Evolutionary conservation across 2,113 vertebrate species (phyloP).

Genomic region (Esox niger): DNA sequence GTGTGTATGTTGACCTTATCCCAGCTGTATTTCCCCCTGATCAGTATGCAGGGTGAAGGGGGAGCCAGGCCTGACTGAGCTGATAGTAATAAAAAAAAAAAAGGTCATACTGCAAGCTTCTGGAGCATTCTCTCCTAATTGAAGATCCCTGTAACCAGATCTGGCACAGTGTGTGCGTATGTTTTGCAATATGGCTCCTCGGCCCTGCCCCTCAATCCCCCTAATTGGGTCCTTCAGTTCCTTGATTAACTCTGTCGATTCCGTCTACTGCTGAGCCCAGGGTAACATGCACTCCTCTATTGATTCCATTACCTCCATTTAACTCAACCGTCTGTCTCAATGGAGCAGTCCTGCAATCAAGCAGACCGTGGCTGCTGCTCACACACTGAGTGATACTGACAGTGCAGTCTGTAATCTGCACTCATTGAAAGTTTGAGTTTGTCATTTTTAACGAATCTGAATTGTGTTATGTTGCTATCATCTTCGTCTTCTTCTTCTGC

Average conservation of each 20-base stretch:
- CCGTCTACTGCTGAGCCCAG: slow-evolving; percentile 48
- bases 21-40: slow-evolving; percentile 69
- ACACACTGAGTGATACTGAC: background rate
- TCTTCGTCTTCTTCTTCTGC: too few species aligned
- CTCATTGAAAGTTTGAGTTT: background rate
- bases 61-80: slow-evolving; percentile 46
- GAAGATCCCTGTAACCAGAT: slow-evolving; percentile 67
- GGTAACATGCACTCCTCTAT: slow-evolving; percentile 51
- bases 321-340: slow-evolving; percentile 64
- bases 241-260: slow-evolving; percentile 73
- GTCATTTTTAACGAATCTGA: background rate
- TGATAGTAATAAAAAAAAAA: slow-evolving; percentile 55
- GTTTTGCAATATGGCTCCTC: slow-evolving; percentile 69
- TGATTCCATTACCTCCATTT: slow-evolving; percentile 60
- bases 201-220: slow-evolving; percentile 53
- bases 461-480: background rate
- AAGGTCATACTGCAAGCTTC: slow-evolving; percentile 60
- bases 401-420: background rate
- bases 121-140: slow-evolving; percentile 67
- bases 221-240: slow-evolving; percentile 75
- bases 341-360: background rate
- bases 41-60: slow-evolving; percentile 61
- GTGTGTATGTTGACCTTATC: slow-evolving; percentile 37
- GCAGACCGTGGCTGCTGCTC: background rate
- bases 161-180: slow-evolving; percentile 68